A percentile compares a stretch with the other conserved stretches of the same genome.
phyloP scores from a whole-genome alignment of 2,797 vertebrate species.

The Pangasius macronema region DNA sequence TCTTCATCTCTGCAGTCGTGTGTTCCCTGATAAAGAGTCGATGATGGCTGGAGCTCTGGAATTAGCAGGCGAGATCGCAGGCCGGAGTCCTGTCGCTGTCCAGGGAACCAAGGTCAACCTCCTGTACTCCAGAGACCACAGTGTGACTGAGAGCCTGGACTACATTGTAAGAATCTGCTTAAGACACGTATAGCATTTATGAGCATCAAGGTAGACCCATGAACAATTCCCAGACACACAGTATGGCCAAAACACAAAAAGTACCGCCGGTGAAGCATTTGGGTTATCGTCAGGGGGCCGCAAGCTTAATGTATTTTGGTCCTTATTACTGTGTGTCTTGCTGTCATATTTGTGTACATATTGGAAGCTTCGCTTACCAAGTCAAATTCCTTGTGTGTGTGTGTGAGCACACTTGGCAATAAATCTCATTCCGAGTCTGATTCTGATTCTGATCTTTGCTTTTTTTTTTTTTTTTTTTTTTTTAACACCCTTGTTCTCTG shows the following conservation, averaged over 20 bases:
- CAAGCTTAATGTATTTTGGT: background rate
- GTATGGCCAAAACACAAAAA: background rate
- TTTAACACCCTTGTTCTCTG: background rate
- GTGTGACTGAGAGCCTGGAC: conserved; percentile 77
- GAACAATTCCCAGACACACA: background rate
- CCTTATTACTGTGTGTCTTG: no score
- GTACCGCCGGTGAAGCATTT: background rate
- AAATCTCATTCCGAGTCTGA: no score
- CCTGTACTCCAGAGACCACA: conserved; percentile 83
- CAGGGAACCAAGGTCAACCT: conserved; percentile 89
- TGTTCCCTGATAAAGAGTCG: conserved; percentile 81
- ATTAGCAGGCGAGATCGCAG: conserved; percentile 80
- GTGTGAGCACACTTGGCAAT: no score
- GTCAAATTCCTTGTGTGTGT: no score
- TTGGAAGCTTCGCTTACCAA: no score
- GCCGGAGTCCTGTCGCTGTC: conserved; percentile 85
- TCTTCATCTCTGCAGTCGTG: conserved; percentile 70
- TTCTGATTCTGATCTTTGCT: background rate
- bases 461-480: background rate
- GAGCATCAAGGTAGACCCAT: background rate
- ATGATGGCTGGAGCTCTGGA: conserved; percentile 79
- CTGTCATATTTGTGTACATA: no score
- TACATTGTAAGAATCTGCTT: conserved; percentile 74
- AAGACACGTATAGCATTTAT: background rate
- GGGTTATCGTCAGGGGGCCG: background rate